Evolutionary conservation across 2,113 vertebrate species (phyloP), one percentile per base, ranked within the genome.

Genomic region (Morphnarchus princeps): DNA sequence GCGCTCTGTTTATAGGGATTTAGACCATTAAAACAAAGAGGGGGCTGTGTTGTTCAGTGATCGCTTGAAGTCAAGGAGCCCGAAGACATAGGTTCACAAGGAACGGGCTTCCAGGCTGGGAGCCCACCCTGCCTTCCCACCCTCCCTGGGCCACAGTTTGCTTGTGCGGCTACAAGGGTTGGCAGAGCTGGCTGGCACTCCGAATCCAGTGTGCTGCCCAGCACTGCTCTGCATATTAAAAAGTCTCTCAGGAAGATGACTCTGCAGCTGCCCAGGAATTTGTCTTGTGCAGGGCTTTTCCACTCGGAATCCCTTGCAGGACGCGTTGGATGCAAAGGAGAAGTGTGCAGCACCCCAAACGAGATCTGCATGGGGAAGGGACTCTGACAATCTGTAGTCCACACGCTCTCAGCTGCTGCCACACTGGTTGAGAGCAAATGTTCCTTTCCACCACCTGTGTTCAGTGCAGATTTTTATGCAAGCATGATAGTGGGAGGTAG

Each of bases 1-100:
- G 94, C 1, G 0, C 93, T 95, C 94, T 95, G 95, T 97, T 97
- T 97, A 80, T 93, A 94, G 87, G 92, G 94, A 96, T 95, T 96
- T 93, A 90, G 73, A 82, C 49, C 3, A 0, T 78, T 89, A 73
- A 95, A 95, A 97, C 96, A 97, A 92, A 97, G 94, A 88, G 69
- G 57, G 29, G 63, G 93, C 81, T 95, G 89, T 97, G 95, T 70
- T 93, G 82, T 92, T 93, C 82, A 83, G 76, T 59, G 67, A 93
- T 78, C 8, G 2, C 85, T 88, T 9, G 1, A 85, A 90, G 74
- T 88, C 85, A 81, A 93, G 92, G 90, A 94, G 59, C 83, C 76
- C 4, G 2, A 83, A 96, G 62, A 90, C 65, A 32, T 8, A 87
- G 84, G 70, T 94, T 94, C 78, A 74, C 84, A 93, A 45, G 73